A percentile compares a stretch with the other conserved stretches of the same genome.
Evolutionary conservation across 2,113 vertebrate species (phyloP).

Genomic region (Lanius ludovicianus): DNA sequence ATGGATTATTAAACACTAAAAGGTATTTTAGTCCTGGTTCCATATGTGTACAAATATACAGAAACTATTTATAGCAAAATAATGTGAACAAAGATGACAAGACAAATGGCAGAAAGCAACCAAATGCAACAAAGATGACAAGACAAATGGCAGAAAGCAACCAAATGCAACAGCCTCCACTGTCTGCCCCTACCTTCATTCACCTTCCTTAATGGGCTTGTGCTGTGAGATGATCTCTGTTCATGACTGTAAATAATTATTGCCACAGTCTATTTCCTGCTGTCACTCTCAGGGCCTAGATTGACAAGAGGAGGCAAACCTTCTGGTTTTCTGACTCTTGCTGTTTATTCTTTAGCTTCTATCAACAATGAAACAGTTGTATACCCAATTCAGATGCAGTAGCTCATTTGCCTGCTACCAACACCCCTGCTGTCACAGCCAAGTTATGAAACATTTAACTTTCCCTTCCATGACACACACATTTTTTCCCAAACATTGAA

Average conservation of each 20-base stretch:
- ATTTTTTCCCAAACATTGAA: background rate
- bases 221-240: background rate
- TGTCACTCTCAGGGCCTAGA: background rate
- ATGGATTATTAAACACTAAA: background rate
- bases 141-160: background rate
- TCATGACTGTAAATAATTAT: background rate
- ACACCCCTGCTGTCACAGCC: background rate
- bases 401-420: background rate
- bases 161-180: background rate
- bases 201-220: background rate
- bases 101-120: background rate
- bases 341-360: background rate
- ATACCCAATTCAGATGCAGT: background rate
- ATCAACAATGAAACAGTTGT: background rate
- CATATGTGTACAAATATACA: background rate
- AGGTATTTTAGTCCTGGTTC: background rate
- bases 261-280: background rate
- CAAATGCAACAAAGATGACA: background rate
- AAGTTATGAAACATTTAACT: background rate
- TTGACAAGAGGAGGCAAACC: background rate
- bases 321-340: background rate
- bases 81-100: background rate
- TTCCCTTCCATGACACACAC: background rate
- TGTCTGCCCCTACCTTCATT: background rate
- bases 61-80: background rate